Evolutionary conservation across 2,888 invertebrate genomes (phyloP).

Genomic region (Willowsia nigromaculata): DNA sequence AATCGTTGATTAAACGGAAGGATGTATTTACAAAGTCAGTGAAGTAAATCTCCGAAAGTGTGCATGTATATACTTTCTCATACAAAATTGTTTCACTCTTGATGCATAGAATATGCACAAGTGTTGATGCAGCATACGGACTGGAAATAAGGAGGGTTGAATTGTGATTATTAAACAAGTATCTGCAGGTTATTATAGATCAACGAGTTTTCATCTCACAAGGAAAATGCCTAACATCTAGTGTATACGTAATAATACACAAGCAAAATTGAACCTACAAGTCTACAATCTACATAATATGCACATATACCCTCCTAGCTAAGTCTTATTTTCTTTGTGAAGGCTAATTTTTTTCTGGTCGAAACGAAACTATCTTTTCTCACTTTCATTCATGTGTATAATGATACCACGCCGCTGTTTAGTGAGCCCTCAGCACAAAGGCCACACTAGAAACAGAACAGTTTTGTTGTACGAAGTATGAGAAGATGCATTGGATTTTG

Average conservation of each 20-base stretch:
- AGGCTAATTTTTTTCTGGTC: neutral
- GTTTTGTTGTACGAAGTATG: neutral
- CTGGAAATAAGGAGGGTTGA: neutral
- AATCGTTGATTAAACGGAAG: constrained; percentile 3
- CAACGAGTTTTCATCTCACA: neutral
- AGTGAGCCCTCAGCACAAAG: neutral
- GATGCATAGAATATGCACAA: neutral
- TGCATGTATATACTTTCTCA: neutral
- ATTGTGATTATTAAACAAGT: constrained; percentile 8
- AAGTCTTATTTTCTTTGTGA: neutral
- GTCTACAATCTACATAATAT: too few relatives aligned
- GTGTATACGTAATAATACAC: too few relatives aligned
- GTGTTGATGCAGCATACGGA: neutral
- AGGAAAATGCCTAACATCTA: too few relatives aligned
- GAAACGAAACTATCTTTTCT: neutral
- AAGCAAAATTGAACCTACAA: neutral
- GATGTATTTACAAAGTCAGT: neutral
- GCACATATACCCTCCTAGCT: too few relatives aligned
- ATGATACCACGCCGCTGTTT: neutral
- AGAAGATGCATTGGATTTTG: constrained; percentile 25
- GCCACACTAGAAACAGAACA: neutral
- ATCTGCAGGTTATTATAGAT: neutral
- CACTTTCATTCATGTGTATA: neutral
- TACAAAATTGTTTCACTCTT: neutral
- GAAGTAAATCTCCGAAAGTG: neutral